Conservation (phyloP, 1,140 invertebrate species). For the Lordiphosa mommai region DNA sequence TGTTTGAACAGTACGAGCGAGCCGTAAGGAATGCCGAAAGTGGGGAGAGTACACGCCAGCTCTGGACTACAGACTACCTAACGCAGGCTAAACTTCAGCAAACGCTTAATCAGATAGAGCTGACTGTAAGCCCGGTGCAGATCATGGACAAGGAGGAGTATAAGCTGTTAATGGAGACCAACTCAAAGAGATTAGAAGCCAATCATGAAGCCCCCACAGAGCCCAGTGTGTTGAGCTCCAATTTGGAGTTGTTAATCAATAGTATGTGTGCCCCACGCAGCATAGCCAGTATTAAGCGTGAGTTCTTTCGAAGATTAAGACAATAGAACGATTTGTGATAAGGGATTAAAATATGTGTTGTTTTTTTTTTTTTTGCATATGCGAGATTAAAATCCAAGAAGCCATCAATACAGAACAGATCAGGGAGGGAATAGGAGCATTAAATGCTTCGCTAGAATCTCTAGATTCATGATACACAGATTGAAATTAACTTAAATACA, state of each 20-base stretch:
- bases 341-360: slow-evolving; percentile 43
- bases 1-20: slow-evolving; percentile 42
- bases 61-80: slow-evolving; percentile 42
- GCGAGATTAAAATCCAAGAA: slow-evolving; percentile 67
- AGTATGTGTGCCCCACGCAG: slow-evolving; percentile 56
- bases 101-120: not conserved
- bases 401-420: slow-evolving; percentile 48
- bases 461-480: slow-evolving; percentile 36
- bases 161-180: slow-evolving; percentile 15
- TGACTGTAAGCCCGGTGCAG: slow-evolving; percentile 12
- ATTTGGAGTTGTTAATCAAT: slow-evolving; percentile 44
- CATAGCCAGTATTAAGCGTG: slow-evolving; percentile 46
- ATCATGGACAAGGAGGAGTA: slow-evolving; percentile 42
- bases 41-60: slow-evolving; percentile 5
- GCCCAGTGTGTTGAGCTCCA: slow-evolving; percentile 28
- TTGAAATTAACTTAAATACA: slow-evolving; percentile 17
- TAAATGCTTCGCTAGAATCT: slow-evolving; percentile 47
- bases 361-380: slow-evolving; percentile 43
- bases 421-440: slow-evolving; percentile 27
- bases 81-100: slow-evolving; percentile 3
- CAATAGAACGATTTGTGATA: slow-evolving; percentile 5
- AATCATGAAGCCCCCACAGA: not conserved
- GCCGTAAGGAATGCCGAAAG: slow-evolving; percentile 32
- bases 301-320: slow-evolving; percentile 38
- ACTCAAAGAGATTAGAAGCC: slow-evolving; percentile 14